Evolutionary conservation across 2,888 invertebrate species (phyloP).

Genomic region (Cartodere bifasciata): DNA sequence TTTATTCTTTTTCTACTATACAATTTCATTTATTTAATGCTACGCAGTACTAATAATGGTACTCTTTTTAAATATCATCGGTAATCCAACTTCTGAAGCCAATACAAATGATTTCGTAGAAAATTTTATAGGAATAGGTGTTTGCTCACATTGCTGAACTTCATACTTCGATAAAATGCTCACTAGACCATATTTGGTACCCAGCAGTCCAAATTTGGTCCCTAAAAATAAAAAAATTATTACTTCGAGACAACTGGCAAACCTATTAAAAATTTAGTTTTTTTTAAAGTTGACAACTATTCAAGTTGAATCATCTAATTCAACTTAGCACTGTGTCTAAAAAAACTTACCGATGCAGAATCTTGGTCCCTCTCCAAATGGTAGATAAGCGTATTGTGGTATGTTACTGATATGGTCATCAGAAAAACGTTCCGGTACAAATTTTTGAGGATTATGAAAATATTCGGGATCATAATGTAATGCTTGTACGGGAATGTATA

Average conservation of each 20-base stretch:
- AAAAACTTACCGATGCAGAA: slow-evolving; percentile 13
- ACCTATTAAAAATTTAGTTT: no score
- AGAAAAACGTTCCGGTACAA: slow-evolving; percentile 30
- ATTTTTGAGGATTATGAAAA: slow-evolving; percentile 29
- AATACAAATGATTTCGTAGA: slow-evolving; percentile 16
- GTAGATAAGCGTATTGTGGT: slow-evolving; percentile 5
- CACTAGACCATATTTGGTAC: slow-evolving; percentile 16
- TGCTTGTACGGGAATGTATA: slow-evolving; percentile 25
- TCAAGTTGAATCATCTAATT: no score
- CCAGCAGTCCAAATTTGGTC: slow-evolving; percentile 18
- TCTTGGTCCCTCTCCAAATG: slow-evolving; percentile 13
- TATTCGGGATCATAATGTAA: slow-evolving; percentile 28
- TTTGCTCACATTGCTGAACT: slow-evolving; percentile 15
- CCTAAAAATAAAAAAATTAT: slow-evolving; percentile 14
- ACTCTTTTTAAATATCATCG: no score
- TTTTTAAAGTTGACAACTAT: no score
- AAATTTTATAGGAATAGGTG: slow-evolving; percentile 18
- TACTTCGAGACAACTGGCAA: no score
- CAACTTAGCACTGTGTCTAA: no score
- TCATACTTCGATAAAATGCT: slow-evolving; percentile 17
- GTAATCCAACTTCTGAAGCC: slow-evolving; percentile 17
- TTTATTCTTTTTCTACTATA: no score
- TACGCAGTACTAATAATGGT: no score
- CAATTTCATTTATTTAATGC: no score
- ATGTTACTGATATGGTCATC: slow-evolving; percentile 16